Evolutionary conservation across 92 coral and sea anemone species (phyloP), one percentile per base, ranked within the genome.

Genomic region (Porites evermanni): DNA sequence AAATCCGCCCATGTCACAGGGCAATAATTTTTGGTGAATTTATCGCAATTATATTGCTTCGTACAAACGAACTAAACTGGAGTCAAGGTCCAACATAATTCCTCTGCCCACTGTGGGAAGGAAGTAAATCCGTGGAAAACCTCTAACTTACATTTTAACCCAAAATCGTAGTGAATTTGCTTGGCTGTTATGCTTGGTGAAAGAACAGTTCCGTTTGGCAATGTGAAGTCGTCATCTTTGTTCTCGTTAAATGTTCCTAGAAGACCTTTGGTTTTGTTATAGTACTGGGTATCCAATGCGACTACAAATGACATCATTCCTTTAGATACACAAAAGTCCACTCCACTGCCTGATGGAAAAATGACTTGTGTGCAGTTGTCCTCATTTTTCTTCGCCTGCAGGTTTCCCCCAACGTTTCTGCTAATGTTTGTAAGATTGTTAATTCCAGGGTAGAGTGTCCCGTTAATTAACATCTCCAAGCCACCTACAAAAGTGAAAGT

Each of bases 201-300:
- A 23, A 94, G 67, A 24, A 87, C 77, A 50, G 89, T 92, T 17
- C 98, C 98, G 67, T 90, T 84, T 12, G 98, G 98, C 47, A 90
- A 74, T 7, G 95, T 85, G 26, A 81, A 88, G 74, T 94, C 98
- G 53, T 94, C 98, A 14, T 51, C 61, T 3, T 94, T 89, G 64
- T 87, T 76, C 19, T 79, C 79, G 74, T 93, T 94, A 80, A 86
- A 94, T 53, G 89, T 90, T 53, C 98, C 98, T 2, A 92, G 88
- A 75, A 94, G 87, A 12, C 98, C 98, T 26, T 63, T 90, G n/a
- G 95, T 92, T 74, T 87, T 84, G 83, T 88, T 77, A 52, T 58
- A 74, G 80, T 74, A 92, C 0, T 44, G 53, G 24, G 72, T 47
- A n/a, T 73, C 74, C 11, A 88, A 61, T 67, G 88, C 60, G 20